These are phyloP conservation scores for Siniperca chuatsi DNA, from an alignment of 2,113 vertebrate species.

Conservation along the genomic window DNA sequence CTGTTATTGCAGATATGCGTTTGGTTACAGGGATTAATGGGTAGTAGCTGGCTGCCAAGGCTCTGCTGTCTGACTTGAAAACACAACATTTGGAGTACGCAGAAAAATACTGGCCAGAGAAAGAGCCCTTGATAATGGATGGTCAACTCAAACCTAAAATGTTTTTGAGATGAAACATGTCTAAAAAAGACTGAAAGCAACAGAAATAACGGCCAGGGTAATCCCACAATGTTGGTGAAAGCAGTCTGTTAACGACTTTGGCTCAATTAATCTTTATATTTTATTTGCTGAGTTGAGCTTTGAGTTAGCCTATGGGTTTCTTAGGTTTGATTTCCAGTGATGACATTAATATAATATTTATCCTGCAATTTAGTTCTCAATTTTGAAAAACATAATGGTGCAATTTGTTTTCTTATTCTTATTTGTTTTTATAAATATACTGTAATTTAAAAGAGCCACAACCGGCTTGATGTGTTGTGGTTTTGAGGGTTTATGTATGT, in stretches of 20 bases:
- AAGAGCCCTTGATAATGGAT: conserved; percentile 52
- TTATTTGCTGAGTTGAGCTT: conserved; percentile 23
- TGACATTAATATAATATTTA: background rate
- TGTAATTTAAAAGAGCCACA: background rate
- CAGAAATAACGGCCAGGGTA: conserved; percentile 12
- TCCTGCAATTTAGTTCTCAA: background rate
- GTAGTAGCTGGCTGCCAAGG: conserved; percentile 55
- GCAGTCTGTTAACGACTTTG: background rate
- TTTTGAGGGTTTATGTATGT: too few species aligned
- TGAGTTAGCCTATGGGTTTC: background rate
- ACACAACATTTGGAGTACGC: conserved; percentile 32
- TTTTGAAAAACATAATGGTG: background rate
- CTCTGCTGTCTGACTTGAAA: conserved; percentile 61
- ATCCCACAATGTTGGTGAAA: background rate
- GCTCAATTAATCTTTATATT: conserved; percentile 7
- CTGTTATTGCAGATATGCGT: conserved; percentile 62
- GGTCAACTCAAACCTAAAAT: conserved; percentile 42
- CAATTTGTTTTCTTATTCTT: background rate
- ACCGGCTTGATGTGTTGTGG: too few species aligned
- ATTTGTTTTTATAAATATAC: background rate
- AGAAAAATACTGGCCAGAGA: conserved; percentile 38
- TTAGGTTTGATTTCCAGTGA: conserved; percentile 13
- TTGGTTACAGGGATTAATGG: conserved; percentile 72
- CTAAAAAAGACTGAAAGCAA: conserved; percentile 26
- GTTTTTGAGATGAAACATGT: conserved; percentile 50